Evolutionary conservation across 2,888 invertebrate genomes (phyloP).

Genomic region (Ophion ventricosus): DNA sequence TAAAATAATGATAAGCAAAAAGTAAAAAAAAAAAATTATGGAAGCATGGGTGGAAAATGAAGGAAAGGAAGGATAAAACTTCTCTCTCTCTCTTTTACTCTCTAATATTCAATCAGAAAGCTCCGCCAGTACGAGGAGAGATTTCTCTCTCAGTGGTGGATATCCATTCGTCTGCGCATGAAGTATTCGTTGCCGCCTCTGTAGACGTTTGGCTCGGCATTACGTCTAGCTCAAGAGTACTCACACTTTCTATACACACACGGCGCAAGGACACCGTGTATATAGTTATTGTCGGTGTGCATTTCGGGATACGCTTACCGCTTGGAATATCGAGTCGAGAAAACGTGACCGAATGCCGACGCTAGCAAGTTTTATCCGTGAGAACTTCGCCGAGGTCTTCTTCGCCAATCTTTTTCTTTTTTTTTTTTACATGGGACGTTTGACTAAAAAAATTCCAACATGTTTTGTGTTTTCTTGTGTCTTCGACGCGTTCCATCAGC

Average conservation of each 20-base stretch:
- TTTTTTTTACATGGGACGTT: too few relatives aligned
- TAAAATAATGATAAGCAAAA: neutral
- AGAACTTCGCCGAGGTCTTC: constrained; percentile 2
- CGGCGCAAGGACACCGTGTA: neutral
- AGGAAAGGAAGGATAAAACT: constrained; percentile 13
- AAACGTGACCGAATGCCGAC: constrained; percentile 51
- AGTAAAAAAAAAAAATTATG: neutral
- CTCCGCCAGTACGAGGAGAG: constrained; percentile 14
- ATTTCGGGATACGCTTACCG: constrained; percentile 16
- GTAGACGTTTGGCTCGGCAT: constrained; percentile 19
- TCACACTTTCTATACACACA: constrained; percentile 1
- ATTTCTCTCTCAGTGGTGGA: constrained; percentile 28
- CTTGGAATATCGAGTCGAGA: constrained; percentile 50
- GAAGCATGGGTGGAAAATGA: neutral
- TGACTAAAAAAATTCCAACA: too few relatives aligned
- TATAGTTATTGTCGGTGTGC: neutral
- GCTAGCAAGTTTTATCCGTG: constrained; percentile 38
- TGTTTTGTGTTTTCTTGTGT: too few relatives aligned
- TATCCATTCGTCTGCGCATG: constrained; percentile 49
- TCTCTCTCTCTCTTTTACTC: neutral
- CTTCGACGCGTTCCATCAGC: too few relatives aligned
- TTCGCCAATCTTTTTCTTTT: neutral
- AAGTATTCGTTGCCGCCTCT: constrained; percentile 29
- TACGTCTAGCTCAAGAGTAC: constrained; percentile 2
- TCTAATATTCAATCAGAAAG: neutral